Base-by-base conservation (phyloP, 2,113 vertebrate genomes). In the Malurus cyaneus region DNA sequence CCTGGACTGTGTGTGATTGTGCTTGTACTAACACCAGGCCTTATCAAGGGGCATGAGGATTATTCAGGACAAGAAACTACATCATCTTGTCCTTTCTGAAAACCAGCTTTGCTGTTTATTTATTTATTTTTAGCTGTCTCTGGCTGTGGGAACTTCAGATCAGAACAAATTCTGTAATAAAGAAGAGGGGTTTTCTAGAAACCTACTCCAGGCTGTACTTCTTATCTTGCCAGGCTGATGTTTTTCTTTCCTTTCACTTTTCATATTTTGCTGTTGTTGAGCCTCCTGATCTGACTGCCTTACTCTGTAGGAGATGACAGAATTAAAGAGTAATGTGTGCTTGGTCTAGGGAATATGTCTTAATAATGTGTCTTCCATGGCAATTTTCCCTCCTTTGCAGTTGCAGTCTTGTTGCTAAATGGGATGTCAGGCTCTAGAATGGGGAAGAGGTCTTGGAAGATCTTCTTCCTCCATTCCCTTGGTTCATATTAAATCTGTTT, bases 11-110 rank as follows among this genome's bases (percentile, higher is more conserved):
- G 47, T 87, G 41, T 86, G 92, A 52, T 88, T 94, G 84, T 94
- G 41, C 80, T 95, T 94, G 93, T 96, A 91, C 36, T 95, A 96
- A 74, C 70, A 86, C 60, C 96, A 96, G 92, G 90, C 91, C 94
- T 97, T 57, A 17, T 61, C 79, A 83, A 91, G 80, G 71, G 86
- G 69, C 46, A 18, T 29, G 36, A 93, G 88, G 94, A 77, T 93
- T 96, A 92, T 94, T 92, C 86, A 82, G 92, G 88, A 93, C 86
- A 89, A 93, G 95, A 93, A 86, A 60, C 89, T 80, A 41, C 73
- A 90, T 96, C 82, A 83, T 77, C 85, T 95, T 93, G 85, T 94
- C 80, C 80, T 78, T 96, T 95, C 59, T 94, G 86, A 95, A 86
- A 95, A 76, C 49, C 84, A 93, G 74, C 79, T 92, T 94, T 96